Conservation (phyloP, 2,113 vertebrate species). For the Procavia capensis region DNA sequence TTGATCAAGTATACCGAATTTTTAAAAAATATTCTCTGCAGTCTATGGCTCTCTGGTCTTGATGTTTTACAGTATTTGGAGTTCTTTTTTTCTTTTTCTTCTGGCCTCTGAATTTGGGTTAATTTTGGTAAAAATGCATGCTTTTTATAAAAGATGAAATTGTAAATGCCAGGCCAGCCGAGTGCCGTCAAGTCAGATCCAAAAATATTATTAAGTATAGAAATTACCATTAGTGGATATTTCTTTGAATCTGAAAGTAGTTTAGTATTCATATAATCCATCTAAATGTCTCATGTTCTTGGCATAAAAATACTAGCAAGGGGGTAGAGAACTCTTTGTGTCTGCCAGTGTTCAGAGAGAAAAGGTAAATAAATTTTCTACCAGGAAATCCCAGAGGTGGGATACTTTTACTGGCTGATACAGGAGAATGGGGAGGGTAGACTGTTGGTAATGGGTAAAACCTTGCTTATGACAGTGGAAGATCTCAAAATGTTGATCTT, state of each 20-base stretch:
- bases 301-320: constrained; percentile 25
- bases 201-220: not conserved
- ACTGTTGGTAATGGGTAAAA: not conserved
- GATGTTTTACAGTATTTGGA: not conserved
- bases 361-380: constrained; percentile 31
- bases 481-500: not conserved
- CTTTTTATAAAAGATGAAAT: not conserved
- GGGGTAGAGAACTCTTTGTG: constrained; percentile 16
- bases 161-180: no score
- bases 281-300: constrained; percentile 26
- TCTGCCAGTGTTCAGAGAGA: not conserved
- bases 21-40: not conserved
- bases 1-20: not conserved
- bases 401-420: not conserved
- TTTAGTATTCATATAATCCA: not conserved
- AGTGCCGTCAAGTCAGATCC: no score
- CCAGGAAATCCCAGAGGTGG: not conserved
- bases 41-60: not conserved
- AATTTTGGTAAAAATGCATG: constrained; percentile 20
- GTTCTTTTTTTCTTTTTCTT: not conserved
- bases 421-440: not conserved
- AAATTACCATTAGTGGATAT: not conserved
- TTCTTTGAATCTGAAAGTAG: constrained; percentile 12
- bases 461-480: not conserved
- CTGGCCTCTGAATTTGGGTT: not conserved